Conservation (phyloP, 2,888 invertebrate genomes). For the Atethmia centrago region DNA sequence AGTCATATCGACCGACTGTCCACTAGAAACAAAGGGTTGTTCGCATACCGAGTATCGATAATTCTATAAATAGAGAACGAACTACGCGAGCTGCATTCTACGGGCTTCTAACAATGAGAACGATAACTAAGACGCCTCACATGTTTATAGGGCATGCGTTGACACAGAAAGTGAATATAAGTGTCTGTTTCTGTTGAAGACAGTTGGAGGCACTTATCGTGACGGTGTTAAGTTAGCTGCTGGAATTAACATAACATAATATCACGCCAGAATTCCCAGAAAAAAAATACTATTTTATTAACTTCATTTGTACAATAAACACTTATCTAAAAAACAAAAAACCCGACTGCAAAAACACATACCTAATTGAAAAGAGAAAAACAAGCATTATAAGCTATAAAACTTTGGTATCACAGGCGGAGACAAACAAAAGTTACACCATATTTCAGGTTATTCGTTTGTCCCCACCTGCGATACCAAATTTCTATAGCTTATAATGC, state of each 20-base stretch:
- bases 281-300: too few species aligned
- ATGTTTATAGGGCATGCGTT: constrained; percentile 62
- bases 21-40: constrained; percentile 68
- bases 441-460: too few species aligned
- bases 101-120: constrained; percentile 75
- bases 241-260: not conserved
- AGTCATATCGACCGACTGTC: constrained; percentile 47
- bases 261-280: not conserved
- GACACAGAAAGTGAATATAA: constrained; percentile 61
- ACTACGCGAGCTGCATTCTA: constrained; percentile 68
- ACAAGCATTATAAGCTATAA: too few species aligned
- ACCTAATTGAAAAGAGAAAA: too few species aligned
- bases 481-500: too few species aligned
- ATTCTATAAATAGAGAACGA: constrained; percentile 72
- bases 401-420: too few species aligned
- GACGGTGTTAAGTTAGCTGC: not conserved
- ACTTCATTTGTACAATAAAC: too few species aligned
- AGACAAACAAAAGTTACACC: too few species aligned
- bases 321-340: too few species aligned
- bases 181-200: constrained; percentile 20
- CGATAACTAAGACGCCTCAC: constrained; percentile 58
- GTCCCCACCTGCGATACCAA: too few species aligned
- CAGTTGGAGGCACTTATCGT: not conserved
- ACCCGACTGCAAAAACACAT: too few species aligned
- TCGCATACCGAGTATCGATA: constrained; percentile 66